Evolutionary conservation across 2,797 vertebrate genomes (phyloP).

Genomic region (Pipistrellus nathusii): DNA sequence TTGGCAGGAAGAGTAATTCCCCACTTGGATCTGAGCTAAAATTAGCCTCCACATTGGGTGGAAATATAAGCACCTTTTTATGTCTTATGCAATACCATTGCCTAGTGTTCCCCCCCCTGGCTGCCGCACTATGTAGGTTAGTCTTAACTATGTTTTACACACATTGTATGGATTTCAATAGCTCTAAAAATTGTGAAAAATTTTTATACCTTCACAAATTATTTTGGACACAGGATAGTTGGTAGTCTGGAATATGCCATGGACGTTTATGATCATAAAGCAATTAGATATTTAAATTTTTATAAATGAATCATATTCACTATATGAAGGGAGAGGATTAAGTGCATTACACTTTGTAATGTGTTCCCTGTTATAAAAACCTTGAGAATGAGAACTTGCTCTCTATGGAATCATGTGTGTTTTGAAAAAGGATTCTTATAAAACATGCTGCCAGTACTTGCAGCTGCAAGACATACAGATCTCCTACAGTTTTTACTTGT

Average conservation of each 20-base stretch:
- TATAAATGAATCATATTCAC: slow-evolving; percentile 15
- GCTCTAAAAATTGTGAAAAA: not conserved
- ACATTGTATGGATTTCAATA: not conserved
- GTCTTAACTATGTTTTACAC: not conserved
- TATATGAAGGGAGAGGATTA: slow-evolving; percentile 6
- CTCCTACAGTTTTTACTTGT: slow-evolving; percentile 35
- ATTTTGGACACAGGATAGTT: not conserved
- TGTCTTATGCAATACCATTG: not conserved
- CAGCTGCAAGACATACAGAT: slow-evolving; percentile 61
- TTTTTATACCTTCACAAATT: not conserved
- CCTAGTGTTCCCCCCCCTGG: not conserved
- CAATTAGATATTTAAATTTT: slow-evolving; percentile 11
- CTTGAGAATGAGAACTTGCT: slow-evolving; percentile 44
- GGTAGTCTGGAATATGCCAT: not conserved
- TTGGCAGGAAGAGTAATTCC: slow-evolving; percentile 60
- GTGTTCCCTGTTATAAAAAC: slow-evolving; percentile 42
- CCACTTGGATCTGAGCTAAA: slow-evolving; percentile 50
- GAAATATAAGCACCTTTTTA: slow-evolving; percentile 31
- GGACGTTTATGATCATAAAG: not conserved
- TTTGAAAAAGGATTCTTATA: slow-evolving; percentile 51
- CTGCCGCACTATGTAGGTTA: not conserved
- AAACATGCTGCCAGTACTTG: slow-evolving; percentile 56
- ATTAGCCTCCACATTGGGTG: slow-evolving; percentile 24
- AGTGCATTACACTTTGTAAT: slow-evolving; percentile 34
- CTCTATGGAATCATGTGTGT: slow-evolving; percentile 21